Percentiles rank a stretch among this genome's conserved stretches.
Evolutionary conservation across 2,888 invertebrate species (phyloP).

Genomic region (Criorhina ranunculi): DNA sequence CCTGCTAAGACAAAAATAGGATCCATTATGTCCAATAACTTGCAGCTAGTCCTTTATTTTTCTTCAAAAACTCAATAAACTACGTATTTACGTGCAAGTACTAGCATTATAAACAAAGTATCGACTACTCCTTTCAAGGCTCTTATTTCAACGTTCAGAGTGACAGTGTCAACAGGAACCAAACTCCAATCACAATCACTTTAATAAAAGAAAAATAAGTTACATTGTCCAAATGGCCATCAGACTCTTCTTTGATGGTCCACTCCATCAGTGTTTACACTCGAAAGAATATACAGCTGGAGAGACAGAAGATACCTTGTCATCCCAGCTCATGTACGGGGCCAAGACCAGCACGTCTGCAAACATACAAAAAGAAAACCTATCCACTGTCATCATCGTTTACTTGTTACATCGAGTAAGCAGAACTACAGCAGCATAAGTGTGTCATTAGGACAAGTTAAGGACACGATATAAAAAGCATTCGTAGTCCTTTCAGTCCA

Average conservation of each 20-base stretch:
- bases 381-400: conserved; percentile 60
- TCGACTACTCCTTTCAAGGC: conserved; percentile 16
- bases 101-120: conserved; percentile 11
- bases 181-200: conserved; percentile 44
- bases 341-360: conserved; percentile 6
- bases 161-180: conserved; percentile 35
- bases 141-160: conserved; percentile 30
- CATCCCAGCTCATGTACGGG: not conserved
- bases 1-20: no score
- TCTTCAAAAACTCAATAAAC: not conserved
- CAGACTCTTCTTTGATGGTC: conserved; percentile 44
- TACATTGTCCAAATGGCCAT: conserved; percentile 55
- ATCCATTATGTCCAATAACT: not conserved
- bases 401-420: conserved; percentile 65
- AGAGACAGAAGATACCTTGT: conserved; percentile 25
- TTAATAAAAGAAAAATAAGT: conserved; percentile 59
- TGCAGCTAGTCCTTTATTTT: not conserved
- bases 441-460: conserved; percentile 54
- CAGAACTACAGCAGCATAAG: conserved; percentile 56
- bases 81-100: not conserved
- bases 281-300: conserved; percentile 45
- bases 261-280: conserved; percentile 60
- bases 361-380: conserved; percentile 25
- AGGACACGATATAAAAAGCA: conserved; percentile 42
- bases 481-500: conserved; percentile 3